Base-by-base conservation (phyloP, 1,140 invertebrate species). In the Anastrepha ludens region DNA sequence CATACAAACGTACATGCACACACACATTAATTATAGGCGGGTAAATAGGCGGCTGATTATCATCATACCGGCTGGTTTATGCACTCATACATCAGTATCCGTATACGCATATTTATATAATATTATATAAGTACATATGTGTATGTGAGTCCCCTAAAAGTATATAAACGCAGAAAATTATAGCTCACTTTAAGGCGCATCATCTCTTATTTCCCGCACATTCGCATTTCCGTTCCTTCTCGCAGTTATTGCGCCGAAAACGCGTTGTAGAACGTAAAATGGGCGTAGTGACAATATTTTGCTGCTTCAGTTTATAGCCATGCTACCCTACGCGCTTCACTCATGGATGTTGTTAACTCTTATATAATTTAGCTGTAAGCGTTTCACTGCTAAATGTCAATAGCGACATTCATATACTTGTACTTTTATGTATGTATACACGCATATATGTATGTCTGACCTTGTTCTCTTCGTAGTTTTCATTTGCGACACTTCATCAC, bases 301-400 rank as follows among this genome's bases (percentile, higher is more conserved):
- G 74, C 2, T 44, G 9, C 39, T 74, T 41, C 20, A 20, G 2
- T 20, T 81, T 55, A 29, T 39, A 74, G 50, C 11, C 47, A 81
- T n/a, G 29, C 29, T 29, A 29, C 29, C 29, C 55, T 81, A 55
- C 17, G 20, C 3, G 50, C 44, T 1, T n/a, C 39, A 74, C 47
- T 74, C 17, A 4, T 74, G 20, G 11, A 11, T 41, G 13, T 15
- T 55, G 50, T 1, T 55, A 55, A 17, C 41, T 17, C 41, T 74
- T 74, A 74, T 74, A 47, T 74, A 74, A 74, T 47, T 74, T 47
- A 74, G 64, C 64, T 67, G 64, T 20, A 13, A 67, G 64, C 64
- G 29, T 67, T 67, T 20, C 70, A 47, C 13, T 62, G 60, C 13
- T 62, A 62, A 62, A 62, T 55, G 50, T 55, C 50, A 29, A 29